phyloP scores from a whole-genome alignment of 2,113 vertebrate species.

The Sturnira hondurensis region DNA sequence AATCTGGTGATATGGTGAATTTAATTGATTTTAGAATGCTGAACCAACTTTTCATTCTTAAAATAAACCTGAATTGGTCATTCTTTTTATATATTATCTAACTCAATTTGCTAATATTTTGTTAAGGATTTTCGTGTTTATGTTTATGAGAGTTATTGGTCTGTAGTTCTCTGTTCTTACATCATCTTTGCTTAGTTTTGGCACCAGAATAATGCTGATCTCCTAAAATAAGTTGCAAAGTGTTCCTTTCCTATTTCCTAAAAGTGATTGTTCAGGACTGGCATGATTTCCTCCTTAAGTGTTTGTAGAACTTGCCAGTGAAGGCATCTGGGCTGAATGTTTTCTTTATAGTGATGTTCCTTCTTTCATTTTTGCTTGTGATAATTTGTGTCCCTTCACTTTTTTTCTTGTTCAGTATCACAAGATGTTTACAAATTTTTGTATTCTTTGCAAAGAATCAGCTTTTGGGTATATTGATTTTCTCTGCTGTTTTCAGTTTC shows the following conservation, averaged over 20 bases:
- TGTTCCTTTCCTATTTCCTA: conserved; percentile 4
- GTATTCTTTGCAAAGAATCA: conserved; percentile 15
- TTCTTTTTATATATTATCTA: not conserved
- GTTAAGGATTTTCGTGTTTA: not conserved
- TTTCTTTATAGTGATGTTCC: not conserved
- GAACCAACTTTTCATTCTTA: not conserved
- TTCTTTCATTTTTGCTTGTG: not conserved
- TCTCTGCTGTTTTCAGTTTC: not conserved
- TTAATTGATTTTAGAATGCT: not conserved
- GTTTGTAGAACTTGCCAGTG: not conserved
- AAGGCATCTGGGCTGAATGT: not conserved
- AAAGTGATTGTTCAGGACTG: not conserved
- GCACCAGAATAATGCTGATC: not conserved
- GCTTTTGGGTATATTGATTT: not conserved
- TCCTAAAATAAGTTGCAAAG: not conserved
- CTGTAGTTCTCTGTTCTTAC: not conserved
- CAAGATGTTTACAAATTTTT: not conserved
- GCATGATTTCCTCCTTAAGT: not conserved
- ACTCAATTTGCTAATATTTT: not conserved
- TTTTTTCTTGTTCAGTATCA: not conserved
- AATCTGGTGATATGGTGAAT: not conserved
- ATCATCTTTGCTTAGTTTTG: not conserved
- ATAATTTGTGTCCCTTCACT: not conserved
- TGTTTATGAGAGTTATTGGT: not conserved
- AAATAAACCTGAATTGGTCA: not conserved